These are phyloP conservation scores for Thecophora atra DNA, from an alignment of 2,888 invertebrate genomes.

Conservation along the genomic window DNA sequence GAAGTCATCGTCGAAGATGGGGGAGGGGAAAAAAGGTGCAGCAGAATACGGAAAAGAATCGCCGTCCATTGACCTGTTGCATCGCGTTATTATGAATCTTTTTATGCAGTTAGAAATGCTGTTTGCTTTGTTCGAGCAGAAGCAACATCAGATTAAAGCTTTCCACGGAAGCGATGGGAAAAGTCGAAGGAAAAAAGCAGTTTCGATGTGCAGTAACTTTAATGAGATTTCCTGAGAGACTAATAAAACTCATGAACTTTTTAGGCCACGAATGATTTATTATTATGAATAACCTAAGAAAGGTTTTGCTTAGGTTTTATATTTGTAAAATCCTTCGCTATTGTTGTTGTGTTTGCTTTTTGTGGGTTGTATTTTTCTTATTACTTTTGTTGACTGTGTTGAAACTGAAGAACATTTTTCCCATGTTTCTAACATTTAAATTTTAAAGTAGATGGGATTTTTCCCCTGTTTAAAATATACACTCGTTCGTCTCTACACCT, in stretches of 20 bases:
- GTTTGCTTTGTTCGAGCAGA: not conserved
- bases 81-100: not conserved
- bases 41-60: constrained; percentile 19
- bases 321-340: too few relatives aligned
- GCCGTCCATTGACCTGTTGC: constrained; percentile 19
- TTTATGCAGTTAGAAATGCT: not conserved
- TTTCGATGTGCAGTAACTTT: too few relatives aligned
- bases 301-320: too few relatives aligned
- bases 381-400: not conserved
- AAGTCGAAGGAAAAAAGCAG: too few relatives aligned
- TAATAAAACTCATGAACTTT: too few relatives aligned
- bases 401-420: not conserved
- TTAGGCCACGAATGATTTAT: too few relatives aligned
- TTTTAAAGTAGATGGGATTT: too few relatives aligned
- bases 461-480: too few relatives aligned
- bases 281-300: too few relatives aligned
- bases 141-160: constrained; percentile 12
- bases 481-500: too few relatives aligned
- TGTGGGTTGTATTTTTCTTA: not conserved
- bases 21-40: not conserved
- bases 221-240: too few relatives aligned
- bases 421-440: too few relatives aligned
- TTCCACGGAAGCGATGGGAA: not conserved
- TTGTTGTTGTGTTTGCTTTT: not conserved
- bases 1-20: not conserved